Evolutionary conservation across 92 coral and sea anemone genomes (phyloP).

Genomic region (Scolanthus callimorphus): DNA sequence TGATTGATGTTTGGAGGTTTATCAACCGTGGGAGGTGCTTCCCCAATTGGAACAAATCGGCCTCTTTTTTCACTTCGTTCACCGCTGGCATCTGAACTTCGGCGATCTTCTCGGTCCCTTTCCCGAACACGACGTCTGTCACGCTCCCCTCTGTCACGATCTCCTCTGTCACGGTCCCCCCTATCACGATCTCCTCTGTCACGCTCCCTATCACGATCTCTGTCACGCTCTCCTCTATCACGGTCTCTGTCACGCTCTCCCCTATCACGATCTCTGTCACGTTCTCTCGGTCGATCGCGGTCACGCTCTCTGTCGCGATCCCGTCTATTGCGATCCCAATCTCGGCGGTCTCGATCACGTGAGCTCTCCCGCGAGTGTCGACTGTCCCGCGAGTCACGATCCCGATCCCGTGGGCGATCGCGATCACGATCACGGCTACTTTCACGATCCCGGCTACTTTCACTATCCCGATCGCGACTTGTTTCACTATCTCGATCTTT

Average conservation of each 20-base stretch:
- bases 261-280: conserved; percentile 37
- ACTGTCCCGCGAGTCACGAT: conserved; percentile 19
- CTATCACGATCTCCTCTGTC: conserved; percentile 39
- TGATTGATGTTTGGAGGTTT: not conserved
- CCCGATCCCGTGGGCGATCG: conserved; percentile 43
- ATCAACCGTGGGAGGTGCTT: not conserved
- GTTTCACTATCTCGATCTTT: conserved; percentile 38
- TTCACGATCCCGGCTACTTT: conserved; percentile 35
- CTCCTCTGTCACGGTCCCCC: conserved; percentile 45
- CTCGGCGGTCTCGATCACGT: conserved; percentile 43
- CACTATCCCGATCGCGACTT: conserved; percentile 28
- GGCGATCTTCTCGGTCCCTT: conserved; percentile 44
- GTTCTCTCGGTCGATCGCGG: conserved; percentile 38
- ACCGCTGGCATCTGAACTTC: conserved; percentile 18
- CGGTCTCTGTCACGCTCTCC: conserved; percentile 39
- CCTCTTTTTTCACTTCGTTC: conserved; percentile 34
- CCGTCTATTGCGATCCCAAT: conserved; percentile 24
- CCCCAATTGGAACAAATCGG: conserved; percentile 39
- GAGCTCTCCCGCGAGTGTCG: conserved; percentile 13
- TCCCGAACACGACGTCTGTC: conserved; percentile 54
- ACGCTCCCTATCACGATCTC: conserved; percentile 42
- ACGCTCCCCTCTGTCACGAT: conserved; percentile 46
- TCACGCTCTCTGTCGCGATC: conserved; percentile 31
- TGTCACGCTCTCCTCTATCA: conserved; percentile 41
- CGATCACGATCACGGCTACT: conserved; percentile 40